phyloP scores from a whole-genome alignment of 2,888 invertebrate species.

The Heliconius aoede region DNA sequence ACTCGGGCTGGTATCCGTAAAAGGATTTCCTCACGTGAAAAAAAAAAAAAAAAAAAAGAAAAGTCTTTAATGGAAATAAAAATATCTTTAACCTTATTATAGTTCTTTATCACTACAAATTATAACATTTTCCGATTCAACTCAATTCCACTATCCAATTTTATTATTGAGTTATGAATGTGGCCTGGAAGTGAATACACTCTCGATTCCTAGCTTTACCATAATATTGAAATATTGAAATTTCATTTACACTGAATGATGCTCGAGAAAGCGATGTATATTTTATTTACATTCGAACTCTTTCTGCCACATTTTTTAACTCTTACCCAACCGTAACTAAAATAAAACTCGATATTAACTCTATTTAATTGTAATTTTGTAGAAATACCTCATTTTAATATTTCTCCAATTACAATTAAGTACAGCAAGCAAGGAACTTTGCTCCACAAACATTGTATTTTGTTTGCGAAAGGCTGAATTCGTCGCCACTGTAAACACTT shows the following conservation, averaged over 20 bases:
- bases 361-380: background rate
- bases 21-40: too few species aligned
- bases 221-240: conserved; percentile 25
- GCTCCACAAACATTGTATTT: conserved; percentile 17
- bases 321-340: background rate
- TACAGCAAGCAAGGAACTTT: background rate
- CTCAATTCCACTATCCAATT: conserved; percentile 10
- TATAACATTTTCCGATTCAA: conserved; percentile 4
- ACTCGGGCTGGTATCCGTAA: too few species aligned
- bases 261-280: conserved; percentile 9
- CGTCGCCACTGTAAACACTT: conserved; percentile 27
- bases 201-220: conserved; percentile 19
- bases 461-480: conserved; percentile 9
- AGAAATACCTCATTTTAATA: background rate
- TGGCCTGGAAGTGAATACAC: conserved; percentile 14
- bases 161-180: conserved; percentile 6
- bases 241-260: conserved; percentile 7
- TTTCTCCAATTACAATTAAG: conserved; percentile 11
- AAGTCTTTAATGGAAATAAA: too few species aligned
- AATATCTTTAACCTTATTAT: too few species aligned
- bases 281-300: conserved; percentile 20
- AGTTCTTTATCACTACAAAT: background rate
- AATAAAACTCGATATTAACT: background rate
- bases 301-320: background rate
- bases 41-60: too few species aligned